Percentiles rank a stretch among this genome's conserved stretches.
phyloP scores from a whole-genome alignment of 2,888 invertebrate genomes.

The Campopleginae sp. region DNA sequence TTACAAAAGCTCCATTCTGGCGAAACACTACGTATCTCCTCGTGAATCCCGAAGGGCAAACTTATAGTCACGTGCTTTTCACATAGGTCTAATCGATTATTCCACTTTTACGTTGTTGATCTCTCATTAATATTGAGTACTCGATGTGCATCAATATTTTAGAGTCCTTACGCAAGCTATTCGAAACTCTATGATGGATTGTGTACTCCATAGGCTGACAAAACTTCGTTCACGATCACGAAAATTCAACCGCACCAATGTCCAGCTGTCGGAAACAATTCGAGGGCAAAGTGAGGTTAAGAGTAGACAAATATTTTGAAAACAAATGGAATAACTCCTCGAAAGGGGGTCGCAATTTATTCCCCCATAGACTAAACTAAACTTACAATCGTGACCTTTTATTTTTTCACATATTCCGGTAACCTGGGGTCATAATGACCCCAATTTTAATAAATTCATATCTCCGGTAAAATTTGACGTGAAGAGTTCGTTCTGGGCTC shows the following conservation, averaged over 20 bases:
- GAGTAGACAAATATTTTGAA: too few species aligned
- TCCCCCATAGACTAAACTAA: too few species aligned
- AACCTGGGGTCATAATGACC: too few species aligned
- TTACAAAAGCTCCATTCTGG: conserved; percentile 51
- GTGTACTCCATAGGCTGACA: neutral
- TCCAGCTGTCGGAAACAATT: neutral
- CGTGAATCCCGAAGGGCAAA: conserved; percentile 7
- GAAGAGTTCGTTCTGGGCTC: too few species aligned
- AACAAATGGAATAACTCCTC: too few species aligned
- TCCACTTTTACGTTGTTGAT: conserved; percentile 23
- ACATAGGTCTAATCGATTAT: conserved; percentile 53
- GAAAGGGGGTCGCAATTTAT: too few species aligned
- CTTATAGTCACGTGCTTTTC: neutral
- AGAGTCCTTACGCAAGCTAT: neutral
- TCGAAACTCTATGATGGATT: neutral
- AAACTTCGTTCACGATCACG: neutral
- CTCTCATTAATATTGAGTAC: conserved; percentile 48
- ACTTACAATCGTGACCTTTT: too few species aligned
- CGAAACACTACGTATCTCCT: conserved; percentile 41
- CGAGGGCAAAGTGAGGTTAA: too few species aligned
- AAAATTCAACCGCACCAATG: neutral
- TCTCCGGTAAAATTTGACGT: too few species aligned
- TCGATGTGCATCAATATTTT: neutral
- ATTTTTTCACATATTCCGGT: too few species aligned
- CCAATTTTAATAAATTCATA: too few species aligned